Evolutionary conservation across 2,888 invertebrate genomes (phyloP), one percentile per base, ranked within the genome.

Genomic region (Drosophila tripunctata): DNA sequence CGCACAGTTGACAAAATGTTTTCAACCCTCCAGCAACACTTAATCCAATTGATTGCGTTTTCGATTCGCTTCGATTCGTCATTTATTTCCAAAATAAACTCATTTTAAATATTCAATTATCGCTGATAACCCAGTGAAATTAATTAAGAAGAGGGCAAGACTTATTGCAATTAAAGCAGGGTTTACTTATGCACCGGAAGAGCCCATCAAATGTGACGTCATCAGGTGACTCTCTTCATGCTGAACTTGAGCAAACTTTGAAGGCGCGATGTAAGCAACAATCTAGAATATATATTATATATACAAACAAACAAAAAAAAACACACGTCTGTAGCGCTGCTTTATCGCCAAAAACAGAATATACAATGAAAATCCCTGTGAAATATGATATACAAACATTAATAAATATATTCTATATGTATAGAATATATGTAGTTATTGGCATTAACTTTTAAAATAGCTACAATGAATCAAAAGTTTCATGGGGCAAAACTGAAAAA

Each of bases 41-140:
- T 8, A 52, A 60, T 27, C 33, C 27, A 64, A 22, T 54, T 56
- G 38, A 75, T 75, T 75, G 52, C 56, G 56, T 65, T 60, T 75
- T 65, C 70, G 71, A 78, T 74, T 67, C 57, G 57, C 60, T 63
- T 85, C 76, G 78, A 76, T 84, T 84, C 61, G 68, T 64, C n/a
- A n/a, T 83, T 81, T 73, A 81, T 76, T 87, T 76, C 48, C 61
- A 70, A 62, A n/a, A n/a, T n/a, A n/a, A n/a, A n/a, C n/a, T n/a
- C n/a, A n/a, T n/a, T n/a, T n/a, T n/a, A n/a, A n/a, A n/a, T n/a
- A n/a, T 56, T 62, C 30, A 4, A 21, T 15, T 33, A 21, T 19
- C 24, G 44, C 4, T 38, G 31, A 21, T 40, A 22, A 47, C 30
- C 8, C 10, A 57, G 45, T 43, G 33, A 63, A 69, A 83, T 79